phyloP scores from a whole-genome alignment of 92 coral and sea anemone species.

The Palythoa grandis region DNA sequence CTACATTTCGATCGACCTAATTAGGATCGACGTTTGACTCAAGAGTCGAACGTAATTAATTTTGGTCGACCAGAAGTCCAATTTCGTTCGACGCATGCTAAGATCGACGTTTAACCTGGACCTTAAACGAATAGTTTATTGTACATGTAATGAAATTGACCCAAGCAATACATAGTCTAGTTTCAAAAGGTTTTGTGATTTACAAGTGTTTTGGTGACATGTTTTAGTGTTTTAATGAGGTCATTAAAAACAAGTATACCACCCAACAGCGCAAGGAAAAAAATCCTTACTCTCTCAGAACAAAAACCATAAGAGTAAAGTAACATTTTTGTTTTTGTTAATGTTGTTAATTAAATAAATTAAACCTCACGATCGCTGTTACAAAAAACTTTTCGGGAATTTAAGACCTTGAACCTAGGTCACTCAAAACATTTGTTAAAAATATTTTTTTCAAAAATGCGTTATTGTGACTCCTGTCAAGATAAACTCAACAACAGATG shows the following conservation, averaged over 20 bases:
- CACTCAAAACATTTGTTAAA: constrained; percentile 2
- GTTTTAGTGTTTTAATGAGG: not conserved
- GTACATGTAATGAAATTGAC: too few relatives aligned
- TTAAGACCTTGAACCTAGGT: constrained; percentile 9
- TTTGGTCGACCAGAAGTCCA: too few relatives aligned
- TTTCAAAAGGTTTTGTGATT: too few relatives aligned
- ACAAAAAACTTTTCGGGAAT: not conserved
- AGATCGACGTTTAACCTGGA: too few relatives aligned
- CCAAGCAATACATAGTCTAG: too few relatives aligned
- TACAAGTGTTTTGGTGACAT: too few relatives aligned
- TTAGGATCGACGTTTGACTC: too few relatives aligned
- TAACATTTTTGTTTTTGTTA: not conserved
- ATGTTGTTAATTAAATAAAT: not conserved
- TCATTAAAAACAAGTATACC: not conserved
- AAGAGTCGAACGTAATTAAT: too few relatives aligned
- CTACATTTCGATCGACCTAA: too few relatives aligned
- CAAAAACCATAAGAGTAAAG: not conserved
- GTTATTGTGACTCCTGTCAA: not conserved
- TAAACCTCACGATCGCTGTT: not conserved
- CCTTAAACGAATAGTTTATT: too few relatives aligned
- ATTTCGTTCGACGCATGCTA: too few relatives aligned
- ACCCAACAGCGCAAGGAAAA: not conserved
- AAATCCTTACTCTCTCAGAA: not conserved
- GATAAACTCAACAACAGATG: constrained; percentile 7
- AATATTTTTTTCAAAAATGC: not conserved